Base-by-base conservation (phyloP, 2,113 vertebrate species). In the Ailuropoda melanoleuca region DNA sequence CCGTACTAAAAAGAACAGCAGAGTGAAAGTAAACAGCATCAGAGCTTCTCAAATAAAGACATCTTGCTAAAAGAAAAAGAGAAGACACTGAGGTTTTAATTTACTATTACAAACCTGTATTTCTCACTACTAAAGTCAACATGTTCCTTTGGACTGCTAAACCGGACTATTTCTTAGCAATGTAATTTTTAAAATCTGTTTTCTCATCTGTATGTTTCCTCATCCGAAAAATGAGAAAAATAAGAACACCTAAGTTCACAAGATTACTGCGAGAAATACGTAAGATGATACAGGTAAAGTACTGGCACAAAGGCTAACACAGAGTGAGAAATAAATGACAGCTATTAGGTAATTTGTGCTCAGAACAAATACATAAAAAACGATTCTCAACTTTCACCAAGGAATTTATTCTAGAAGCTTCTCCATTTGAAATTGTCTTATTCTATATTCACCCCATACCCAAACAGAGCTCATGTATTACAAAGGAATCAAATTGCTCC, bases 311-410 rank as follows among this genome's bases (percentile, higher is more conserved):
- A 43, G 58, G 21, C 60, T 60, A 64, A 74, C 56, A 93, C 1
- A 74, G 6, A 74, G 34, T 56, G 48, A 96, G 50, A 93, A 94
- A 94, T 46, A 91, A 62, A 48, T 70, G n/a, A 58, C 53, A 93
- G n/a, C 23, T 95, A 53, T 77, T 77, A 86, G 29, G 29, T 87
- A 87, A 90, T 94, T 87, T 87, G 12, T 80, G 21, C 34, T 94
- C 68, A 92, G 66, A 96, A 89, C 56, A 77, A 92, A 88, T 70
- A 68, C 43, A 70, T 24, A 82, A 88, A 90, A 90, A 90, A 95
- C 23, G 1, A 84, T 78, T 68, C 66, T 87, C 75, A 82, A 70
- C n/a, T 83, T 75, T 87, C 89, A 93, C 31, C 31, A 89, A 81
- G 21, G 26, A 8, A 77, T 86, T 62, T 37, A 50, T 72, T 95